These are phyloP conservation scores for Cydia pomonella DNA, from an alignment of 1,140 invertebrate species.

Conservation along the genomic window DNA sequence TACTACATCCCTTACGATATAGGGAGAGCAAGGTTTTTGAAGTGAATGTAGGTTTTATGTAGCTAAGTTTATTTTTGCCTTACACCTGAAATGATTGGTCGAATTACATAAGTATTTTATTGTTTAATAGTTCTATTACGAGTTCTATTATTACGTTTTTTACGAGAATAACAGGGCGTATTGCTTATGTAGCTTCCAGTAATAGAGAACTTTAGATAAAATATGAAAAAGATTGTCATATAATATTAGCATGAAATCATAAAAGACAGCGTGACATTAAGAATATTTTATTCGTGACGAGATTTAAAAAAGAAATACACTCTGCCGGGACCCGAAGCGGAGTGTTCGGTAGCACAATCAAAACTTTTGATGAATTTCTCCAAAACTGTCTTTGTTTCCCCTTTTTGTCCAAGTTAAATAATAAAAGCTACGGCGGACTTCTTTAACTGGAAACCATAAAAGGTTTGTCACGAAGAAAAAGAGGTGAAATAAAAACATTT, in stretches of 20 bases:
- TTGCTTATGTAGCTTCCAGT: no score
- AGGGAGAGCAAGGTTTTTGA: background rate
- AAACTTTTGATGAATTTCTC: constrained; percentile 76
- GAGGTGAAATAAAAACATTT: constrained; percentile 46
- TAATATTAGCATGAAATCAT: background rate
- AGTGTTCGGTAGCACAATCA: constrained; percentile 69
- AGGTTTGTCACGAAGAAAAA: constrained; percentile 42
- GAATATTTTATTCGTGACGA: constrained; percentile 29
- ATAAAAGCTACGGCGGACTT: constrained; percentile 58
- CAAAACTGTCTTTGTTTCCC: constrained; percentile 70
- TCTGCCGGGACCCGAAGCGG: constrained; percentile 58
- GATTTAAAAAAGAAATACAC: constrained; percentile 42
- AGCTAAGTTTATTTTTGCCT: background rate
- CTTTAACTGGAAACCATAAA: constrained; percentile 48
- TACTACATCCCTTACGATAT: background rate
- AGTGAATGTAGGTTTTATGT: background rate
- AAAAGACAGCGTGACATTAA: background rate
- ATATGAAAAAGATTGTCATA: no score
- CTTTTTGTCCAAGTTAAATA: constrained; percentile 67
- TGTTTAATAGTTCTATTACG: no score
- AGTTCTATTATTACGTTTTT: no score
- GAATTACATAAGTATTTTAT: no score
- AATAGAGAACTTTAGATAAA: no score
- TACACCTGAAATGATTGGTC: background rate
- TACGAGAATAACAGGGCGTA: no score